A percentile compares a stretch with the other conserved stretches of the same genome.
Conservation (phyloP, 2,797 vertebrate genomes). For the Etheostoma perlongum region DNA sequence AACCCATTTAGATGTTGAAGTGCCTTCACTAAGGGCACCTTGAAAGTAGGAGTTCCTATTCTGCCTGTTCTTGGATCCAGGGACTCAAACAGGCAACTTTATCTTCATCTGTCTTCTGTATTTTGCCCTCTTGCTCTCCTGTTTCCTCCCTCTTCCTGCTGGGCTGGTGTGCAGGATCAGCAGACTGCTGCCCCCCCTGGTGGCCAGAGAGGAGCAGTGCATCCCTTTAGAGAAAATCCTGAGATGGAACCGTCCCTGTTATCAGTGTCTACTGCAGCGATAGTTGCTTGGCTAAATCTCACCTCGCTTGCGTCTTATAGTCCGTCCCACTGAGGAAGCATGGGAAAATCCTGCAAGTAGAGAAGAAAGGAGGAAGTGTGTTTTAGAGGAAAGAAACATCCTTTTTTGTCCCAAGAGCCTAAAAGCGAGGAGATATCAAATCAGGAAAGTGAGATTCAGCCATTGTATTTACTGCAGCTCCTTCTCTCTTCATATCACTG, state of each 20-base stretch:
- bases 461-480: too few relatives aligned
- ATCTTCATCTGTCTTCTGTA: background rate
- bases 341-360: too few relatives aligned
- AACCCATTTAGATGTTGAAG: conserved; percentile 18
- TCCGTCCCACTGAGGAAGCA: too few relatives aligned
- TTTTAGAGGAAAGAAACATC: too few relatives aligned
- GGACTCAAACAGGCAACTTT: conserved; percentile 2
- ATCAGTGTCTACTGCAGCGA: background rate
- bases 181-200: background rate
- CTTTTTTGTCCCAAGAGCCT: too few relatives aligned
- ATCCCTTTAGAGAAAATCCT: background rate
- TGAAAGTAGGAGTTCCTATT: background rate
- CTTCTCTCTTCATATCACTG: background rate
- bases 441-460: too few relatives aligned
- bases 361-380: too few relatives aligned
- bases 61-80: background rate
- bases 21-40: conserved; percentile 33
- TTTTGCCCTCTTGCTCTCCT: background rate
- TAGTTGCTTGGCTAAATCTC: background rate
- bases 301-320: too few relatives aligned
- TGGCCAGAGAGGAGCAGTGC: background rate
- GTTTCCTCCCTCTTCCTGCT: background rate
- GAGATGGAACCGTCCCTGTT: background rate
- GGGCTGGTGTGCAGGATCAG: background rate
- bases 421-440: too few relatives aligned